Conservation (phyloP, 2,888 invertebrate species). For the Xylota segnis region DNA sequence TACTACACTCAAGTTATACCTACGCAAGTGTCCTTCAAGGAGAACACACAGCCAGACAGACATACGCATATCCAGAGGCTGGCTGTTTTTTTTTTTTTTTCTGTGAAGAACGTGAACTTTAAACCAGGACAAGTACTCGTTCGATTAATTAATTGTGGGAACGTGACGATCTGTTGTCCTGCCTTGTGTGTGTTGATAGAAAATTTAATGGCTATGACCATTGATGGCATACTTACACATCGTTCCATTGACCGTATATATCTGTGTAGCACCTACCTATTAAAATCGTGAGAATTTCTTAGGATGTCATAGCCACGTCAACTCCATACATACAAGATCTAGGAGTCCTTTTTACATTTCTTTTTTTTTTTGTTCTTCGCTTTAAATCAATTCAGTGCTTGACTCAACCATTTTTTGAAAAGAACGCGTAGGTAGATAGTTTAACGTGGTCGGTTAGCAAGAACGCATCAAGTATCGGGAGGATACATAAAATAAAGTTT, state of each 20-base stretch:
- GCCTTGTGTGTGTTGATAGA: slow-evolving; percentile 39
- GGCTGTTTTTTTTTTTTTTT: too few relatives aligned
- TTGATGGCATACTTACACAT: slow-evolving; percentile 29
- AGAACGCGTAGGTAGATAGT: slow-evolving; percentile 59
- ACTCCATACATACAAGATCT: slow-evolving; percentile 13
- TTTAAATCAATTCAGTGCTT: slow-evolving; percentile 22
- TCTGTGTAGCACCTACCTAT: slow-evolving; percentile 2
- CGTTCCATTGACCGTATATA: not conserved
- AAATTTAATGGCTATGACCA: slow-evolving; percentile 34
- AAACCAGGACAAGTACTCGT: slow-evolving; percentile 53
- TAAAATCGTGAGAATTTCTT: slow-evolving; percentile 64
- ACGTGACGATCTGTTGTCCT: slow-evolving; percentile 54
- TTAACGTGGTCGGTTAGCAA: slow-evolving; percentile 47
- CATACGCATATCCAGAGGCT: slow-evolving; percentile 5
- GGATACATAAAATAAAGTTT: not conserved
- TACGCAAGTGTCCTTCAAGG: slow-evolving; percentile 17
- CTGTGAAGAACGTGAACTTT: slow-evolving; percentile 63
- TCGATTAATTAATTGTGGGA: slow-evolving; percentile 73
- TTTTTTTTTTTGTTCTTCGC: not conserved
- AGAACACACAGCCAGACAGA: not conserved
- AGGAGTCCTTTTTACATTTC: too few relatives aligned
- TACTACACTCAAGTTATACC: not conserved
- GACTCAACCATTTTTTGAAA: slow-evolving; percentile 19
- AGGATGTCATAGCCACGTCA: slow-evolving; percentile 74
- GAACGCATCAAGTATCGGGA: slow-evolving; percentile 37